Base-by-base conservation (phyloP, 1,140 invertebrate genomes). In the Dendrolimus kikuchii region DNA sequence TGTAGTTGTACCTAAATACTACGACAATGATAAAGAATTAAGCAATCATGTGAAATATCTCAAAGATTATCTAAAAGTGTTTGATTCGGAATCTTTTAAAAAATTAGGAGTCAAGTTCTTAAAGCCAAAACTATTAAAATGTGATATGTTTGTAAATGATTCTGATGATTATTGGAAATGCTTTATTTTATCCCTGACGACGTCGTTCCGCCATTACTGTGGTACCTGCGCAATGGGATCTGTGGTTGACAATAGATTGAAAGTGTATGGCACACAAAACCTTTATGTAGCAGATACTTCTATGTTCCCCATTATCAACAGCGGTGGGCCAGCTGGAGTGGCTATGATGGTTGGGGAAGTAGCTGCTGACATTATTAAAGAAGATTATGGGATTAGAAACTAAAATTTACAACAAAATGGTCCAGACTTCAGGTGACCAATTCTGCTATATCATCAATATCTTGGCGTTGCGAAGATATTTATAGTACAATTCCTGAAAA, bases 21-120 rank as follows among this genome's bases (percentile, higher is more conserved):
- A 23, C 23, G 23, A 92, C 91, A 57, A 88, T 45, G 57, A 73
- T 5, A 55, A 65, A 38, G 90, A 91, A 58, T 59, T 88, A 1
- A 66, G 66, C 6, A 55, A 50, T 5, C 23, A 65, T 5, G 51
- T 57, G 7, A 46, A 49, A 0, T 68, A 66, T 36, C 10, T 71
- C 0, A 38, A 56, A 48, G 54, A 72, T 46, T 71, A 53, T 41
- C n/a, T 64, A 6, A 47, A 42, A 6, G 53, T 76, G 6, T 7
- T 57, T 37, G 59, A 74, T 4, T 94, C 94, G 90, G 90, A 93
- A 8, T 93, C 94, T 9, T 75, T 71, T 7, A 66, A 49, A 44
- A 60, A 52, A 9, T 36, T 66, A 8, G 46, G 54, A 2, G 66
- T 65, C 3, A 46, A 64, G 7, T 44, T 66, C 5, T 46, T 69